phyloP scores from a whole-genome alignment of 2,797 vertebrate genomes.

The Girardinus metallicus region DNA sequence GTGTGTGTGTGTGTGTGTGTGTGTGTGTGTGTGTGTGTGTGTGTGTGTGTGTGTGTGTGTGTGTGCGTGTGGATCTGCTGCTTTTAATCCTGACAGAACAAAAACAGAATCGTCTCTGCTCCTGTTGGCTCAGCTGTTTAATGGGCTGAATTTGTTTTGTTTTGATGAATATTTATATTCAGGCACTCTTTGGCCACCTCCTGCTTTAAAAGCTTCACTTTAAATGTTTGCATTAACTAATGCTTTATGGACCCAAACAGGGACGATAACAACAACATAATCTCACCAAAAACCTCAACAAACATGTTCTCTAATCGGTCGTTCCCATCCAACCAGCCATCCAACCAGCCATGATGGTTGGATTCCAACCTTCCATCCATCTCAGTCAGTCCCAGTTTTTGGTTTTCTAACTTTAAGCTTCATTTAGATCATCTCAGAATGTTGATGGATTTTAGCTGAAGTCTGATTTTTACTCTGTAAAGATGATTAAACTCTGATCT shows the following conservation, averaged over 20 bases:
- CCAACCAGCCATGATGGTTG: too few species aligned
- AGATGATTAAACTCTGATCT: not conserved
- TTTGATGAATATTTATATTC: not conserved
- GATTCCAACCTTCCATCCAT: too few species aligned
- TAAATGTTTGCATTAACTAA: not conserved
- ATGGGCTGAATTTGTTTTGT: not conserved
- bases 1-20: not conserved
- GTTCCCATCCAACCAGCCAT: too few species aligned
- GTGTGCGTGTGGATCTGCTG: not conserved
- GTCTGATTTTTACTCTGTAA: too few species aligned
- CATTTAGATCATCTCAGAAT: too few species aligned
- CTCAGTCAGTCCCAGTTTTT: too few species aligned
- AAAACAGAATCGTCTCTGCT: not conserved
- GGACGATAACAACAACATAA: too few species aligned
- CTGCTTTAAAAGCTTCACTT: not conserved
- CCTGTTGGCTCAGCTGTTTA: not conserved
- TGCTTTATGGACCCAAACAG: not conserved
- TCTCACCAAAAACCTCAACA: too few species aligned
- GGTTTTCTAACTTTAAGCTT: too few species aligned
- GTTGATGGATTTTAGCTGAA: too few species aligned
- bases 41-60: not conserved
- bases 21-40: not conserved
- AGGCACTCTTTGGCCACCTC: not conserved
- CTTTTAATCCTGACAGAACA: not conserved
- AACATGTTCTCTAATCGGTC: too few species aligned